Conservation (phyloP, 2,888 invertebrate genomes). For the Mythimna impura region DNA sequence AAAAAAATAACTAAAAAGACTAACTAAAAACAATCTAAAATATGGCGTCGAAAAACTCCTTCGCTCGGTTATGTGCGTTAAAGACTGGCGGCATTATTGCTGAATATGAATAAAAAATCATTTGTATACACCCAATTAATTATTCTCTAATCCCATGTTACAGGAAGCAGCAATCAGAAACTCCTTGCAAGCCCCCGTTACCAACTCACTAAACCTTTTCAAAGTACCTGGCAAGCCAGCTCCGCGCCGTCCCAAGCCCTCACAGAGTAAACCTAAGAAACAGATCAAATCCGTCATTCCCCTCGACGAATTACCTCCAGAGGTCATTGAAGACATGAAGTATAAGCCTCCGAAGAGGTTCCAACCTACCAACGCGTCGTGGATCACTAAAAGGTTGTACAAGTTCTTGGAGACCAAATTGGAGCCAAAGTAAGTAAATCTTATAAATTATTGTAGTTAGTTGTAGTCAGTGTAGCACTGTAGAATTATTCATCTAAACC, state of each 20-base stretch:
- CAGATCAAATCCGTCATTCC: constrained; percentile 61
- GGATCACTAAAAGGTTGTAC: constrained; percentile 84
- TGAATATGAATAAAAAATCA: no score
- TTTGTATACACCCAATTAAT: neutral
- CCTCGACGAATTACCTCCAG: constrained; percentile 72
- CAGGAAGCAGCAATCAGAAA: constrained; percentile 77
- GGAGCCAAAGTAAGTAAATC: constrained; percentile 79
- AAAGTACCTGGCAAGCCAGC: constrained; percentile 73
- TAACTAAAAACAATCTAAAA: no score
- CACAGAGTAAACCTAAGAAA: constrained; percentile 71
- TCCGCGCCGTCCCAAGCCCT: constrained; percentile 54
- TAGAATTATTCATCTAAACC: no score
- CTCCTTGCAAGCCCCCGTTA: constrained; percentile 67
- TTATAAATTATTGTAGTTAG: no score
- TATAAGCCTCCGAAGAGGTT: constrained; percentile 86
- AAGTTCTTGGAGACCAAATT: constrained; percentile 83
- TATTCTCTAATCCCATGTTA: constrained; percentile 17
- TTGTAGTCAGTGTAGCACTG: no score
- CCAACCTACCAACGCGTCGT: constrained; percentile 79
- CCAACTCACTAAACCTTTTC: constrained; percentile 67
- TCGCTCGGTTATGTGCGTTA: no score
- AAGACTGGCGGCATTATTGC: no score
- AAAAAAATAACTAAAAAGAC: no score
- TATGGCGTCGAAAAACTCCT: no score
- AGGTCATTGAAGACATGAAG: constrained; percentile 79